phyloP scores from a whole-genome alignment of 2,113 vertebrate species.

The Prunella fulvescens region DNA sequence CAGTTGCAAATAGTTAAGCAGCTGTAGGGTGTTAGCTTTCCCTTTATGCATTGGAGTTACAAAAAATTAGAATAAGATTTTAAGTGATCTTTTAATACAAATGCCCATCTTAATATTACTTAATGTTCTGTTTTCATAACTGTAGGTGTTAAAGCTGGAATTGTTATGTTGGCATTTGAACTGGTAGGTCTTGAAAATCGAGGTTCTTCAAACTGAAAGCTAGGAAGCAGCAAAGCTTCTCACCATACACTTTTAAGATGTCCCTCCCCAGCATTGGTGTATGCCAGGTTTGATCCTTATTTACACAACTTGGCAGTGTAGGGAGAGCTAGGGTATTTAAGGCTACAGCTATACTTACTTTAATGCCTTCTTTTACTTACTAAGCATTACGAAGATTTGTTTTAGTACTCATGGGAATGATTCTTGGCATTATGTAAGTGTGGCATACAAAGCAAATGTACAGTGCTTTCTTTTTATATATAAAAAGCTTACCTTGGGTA shows the following conservation, averaged over 20 bases:
- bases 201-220: neutral
- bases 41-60: neutral
- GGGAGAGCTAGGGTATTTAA: neutral
- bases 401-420: neutral
- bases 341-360: neutral
- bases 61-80: neutral
- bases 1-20: neutral
- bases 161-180: neutral
- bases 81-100: neutral
- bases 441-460: neutral
- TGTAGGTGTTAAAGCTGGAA: neutral
- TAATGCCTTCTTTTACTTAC: neutral
- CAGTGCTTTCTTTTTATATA: neutral
- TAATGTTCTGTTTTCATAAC: neutral
- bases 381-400: neutral
- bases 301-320: neutral
- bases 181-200: neutral
- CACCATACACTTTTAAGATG: neutral
- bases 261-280: neutral
- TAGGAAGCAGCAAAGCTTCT: neutral
- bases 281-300: neutral
- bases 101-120: neutral
- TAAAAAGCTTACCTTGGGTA: neutral
- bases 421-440: neutral
- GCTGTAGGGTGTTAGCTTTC: neutral